Conservation (phyloP, 2,113 vertebrate genomes). For the Sisor rabdophorus region DNA sequence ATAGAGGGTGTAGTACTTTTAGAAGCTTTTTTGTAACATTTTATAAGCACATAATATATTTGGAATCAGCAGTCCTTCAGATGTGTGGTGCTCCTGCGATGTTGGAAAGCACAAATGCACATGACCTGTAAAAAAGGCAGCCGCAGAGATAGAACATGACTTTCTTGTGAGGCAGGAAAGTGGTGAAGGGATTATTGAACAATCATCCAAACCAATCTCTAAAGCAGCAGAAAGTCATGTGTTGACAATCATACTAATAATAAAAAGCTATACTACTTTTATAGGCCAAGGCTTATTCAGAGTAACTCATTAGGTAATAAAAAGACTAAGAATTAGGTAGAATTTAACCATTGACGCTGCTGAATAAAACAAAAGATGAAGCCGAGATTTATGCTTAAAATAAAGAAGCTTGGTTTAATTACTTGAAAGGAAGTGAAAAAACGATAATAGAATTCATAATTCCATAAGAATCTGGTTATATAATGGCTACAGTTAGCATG, state of each 20-base stretch:
- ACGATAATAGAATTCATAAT: not conserved
- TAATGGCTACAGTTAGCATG: not conserved
- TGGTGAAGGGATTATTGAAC: not conserved
- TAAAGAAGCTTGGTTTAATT: not conserved
- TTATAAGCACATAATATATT: not conserved
- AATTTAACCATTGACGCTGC: not conserved
- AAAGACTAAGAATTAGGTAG: not conserved
- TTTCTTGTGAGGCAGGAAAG: not conserved
- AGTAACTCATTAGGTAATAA: not conserved
- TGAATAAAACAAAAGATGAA: not conserved
- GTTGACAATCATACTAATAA: constrained; percentile 13
- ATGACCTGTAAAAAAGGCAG: not conserved
- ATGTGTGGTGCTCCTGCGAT: not conserved
- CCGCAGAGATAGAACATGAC: not conserved
- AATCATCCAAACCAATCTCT: not conserved
- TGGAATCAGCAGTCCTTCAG: not conserved
- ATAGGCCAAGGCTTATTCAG: not conserved
- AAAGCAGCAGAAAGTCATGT: not conserved
- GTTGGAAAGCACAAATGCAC: not conserved
- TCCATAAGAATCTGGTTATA: not conserved
- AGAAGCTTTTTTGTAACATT: not conserved
- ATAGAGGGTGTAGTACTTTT: not conserved
- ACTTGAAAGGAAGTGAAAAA: not conserved
- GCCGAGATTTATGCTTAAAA: not conserved
- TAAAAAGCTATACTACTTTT: not conserved